Evolutionary conservation across 2,888 invertebrate species (phyloP), one percentile per base, ranked within the genome.

Genomic region (Serripes groenlandicus): DNA sequence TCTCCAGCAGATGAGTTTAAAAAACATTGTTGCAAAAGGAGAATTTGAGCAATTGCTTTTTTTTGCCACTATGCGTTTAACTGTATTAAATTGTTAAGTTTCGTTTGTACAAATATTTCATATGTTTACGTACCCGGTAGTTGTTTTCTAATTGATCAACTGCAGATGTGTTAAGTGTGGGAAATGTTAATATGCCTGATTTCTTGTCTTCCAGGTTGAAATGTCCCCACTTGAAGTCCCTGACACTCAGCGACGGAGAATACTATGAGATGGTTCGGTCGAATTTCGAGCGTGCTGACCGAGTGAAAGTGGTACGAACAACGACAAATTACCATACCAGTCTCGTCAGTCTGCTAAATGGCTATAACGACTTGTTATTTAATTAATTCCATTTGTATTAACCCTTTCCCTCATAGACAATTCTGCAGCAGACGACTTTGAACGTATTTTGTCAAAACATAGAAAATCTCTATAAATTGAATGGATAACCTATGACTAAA

Each of bases 261-360:
- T 99, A 99, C 95, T 99, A 99, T 94, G 99, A 99, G 95, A 97
- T 99, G 89, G 99, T 99, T 49, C 99, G 99, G 95, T 99, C 99
- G 0, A 99, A 99, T 95, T 99, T 99, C 95, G 99, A 99, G 95
- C 96, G 99, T 91, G 99, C 99, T 0, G 99, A 99, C 95, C 96
- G 99, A 88, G 96, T 97, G 90, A 99, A 99, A 0, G 99, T 99
- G 15, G 99, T 99, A 0, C 96, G 99, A 78, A 99, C 99, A 2
- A 97, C 98, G 3, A 99, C 98, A 85, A 99, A 98, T 95, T 99
- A 99, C 94, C 96, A 97, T 84, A 99, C 99, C 15, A 98, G 98
- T 62, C 97, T 98, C 92, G 98, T 98, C 94, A 98, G 99, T 94
- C 96, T 99, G 80, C 96, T 99, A 60, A 96, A 97, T 88, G 98